Evolutionary conservation across 2,113 vertebrate genomes (phyloP).

Genomic region (Bolborhynchus lineola): DNA sequence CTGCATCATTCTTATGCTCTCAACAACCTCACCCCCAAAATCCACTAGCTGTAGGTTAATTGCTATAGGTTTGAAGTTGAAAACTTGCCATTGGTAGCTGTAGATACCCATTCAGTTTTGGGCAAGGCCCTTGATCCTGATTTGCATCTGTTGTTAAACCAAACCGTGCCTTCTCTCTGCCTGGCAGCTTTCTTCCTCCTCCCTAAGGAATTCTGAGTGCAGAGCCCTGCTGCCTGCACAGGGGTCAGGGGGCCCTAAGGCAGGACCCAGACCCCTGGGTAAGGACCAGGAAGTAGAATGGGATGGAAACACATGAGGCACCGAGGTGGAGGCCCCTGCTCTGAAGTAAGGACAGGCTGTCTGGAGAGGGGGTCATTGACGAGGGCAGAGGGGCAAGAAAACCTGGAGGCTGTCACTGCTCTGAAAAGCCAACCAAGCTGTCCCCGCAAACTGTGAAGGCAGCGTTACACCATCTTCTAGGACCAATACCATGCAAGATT

Average conservation of each 20-base stretch:
- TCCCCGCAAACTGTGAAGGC: background rate
- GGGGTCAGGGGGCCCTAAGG: background rate
- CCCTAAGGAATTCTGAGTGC: background rate
- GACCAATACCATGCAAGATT: background rate
- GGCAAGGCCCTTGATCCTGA: fast-evolving
- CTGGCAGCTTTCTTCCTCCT: background rate
- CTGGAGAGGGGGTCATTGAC: background rate
- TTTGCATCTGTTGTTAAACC: background rate
- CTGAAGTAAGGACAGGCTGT: background rate
- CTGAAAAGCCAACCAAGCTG: fast-evolving
- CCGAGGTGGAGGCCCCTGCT: background rate
- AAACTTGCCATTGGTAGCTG: background rate
- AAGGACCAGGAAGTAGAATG: background rate
- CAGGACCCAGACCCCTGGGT: background rate
- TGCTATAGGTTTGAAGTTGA: background rate
- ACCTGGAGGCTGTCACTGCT: background rate
- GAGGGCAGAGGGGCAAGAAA: background rate
- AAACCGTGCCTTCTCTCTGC: background rate
- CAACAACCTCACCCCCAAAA: background rate
- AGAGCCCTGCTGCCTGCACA: background rate
- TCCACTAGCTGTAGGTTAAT: background rate
- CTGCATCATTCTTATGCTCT: background rate
- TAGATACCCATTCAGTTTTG: background rate
- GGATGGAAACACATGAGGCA: background rate
- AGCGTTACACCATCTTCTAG: background rate